phyloP scores from a whole-genome alignment of 2,113 vertebrate species.

The Herpetotheres cachinnans region DNA sequence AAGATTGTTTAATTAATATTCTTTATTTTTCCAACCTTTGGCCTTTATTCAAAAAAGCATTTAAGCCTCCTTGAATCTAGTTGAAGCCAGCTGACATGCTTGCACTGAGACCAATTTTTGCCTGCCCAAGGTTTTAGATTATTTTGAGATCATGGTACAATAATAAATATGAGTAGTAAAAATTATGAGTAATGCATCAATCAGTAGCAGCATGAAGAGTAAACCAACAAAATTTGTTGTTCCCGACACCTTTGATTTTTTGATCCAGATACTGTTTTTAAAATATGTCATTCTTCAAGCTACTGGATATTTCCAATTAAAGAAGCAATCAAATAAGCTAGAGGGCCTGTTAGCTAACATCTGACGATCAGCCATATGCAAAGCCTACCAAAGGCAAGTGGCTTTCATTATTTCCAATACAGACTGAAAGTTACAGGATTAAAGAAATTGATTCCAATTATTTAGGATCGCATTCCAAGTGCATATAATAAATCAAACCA shows the following conservation, averaged over 20 bases:
- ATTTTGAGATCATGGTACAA: neutral
- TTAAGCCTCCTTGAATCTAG: neutral
- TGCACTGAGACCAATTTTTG: neutral
- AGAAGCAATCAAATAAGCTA: neutral
- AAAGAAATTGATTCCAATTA: constrained; percentile 65
- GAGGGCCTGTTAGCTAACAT: neutral
- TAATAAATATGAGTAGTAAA: neutral
- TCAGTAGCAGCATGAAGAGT: neutral
- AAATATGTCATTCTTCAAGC: neutral
- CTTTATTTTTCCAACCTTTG: neutral
- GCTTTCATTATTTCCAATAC: constrained; percentile 63
- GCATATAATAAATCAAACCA: constrained; percentile 38
- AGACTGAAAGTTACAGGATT: constrained; percentile 34
- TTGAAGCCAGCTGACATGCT: neutral
- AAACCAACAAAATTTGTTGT: neutral
- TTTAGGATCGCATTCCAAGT: constrained; percentile 22
- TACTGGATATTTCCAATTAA: constrained; percentile 4
- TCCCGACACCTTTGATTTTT: neutral
- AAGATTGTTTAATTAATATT: neutral
- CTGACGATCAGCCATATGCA: neutral
- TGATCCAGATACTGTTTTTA: neutral
- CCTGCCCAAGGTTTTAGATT: neutral
- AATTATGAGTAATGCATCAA: neutral
- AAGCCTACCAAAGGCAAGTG: constrained; percentile 47
- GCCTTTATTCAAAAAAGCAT: neutral